Evolutionary conservation across 1,140 invertebrate species (phyloP).

Genomic region (Leguminivora glycinivorella): DNA sequence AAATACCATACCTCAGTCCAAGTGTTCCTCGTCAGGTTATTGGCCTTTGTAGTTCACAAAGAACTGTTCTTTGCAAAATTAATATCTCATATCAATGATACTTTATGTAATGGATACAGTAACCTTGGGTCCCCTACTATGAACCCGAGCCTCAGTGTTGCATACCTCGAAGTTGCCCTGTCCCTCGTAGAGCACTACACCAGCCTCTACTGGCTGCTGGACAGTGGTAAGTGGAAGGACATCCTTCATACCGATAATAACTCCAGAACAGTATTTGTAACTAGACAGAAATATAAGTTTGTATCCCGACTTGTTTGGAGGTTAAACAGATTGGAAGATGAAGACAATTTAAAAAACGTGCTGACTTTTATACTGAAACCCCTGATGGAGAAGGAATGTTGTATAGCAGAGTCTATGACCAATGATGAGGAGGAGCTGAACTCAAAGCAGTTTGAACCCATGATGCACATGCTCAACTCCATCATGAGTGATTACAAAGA

Average conservation of each 20-base stretch:
- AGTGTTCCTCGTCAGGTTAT: slow-evolving; percentile 59
- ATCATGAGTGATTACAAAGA: slow-evolving; percentile 46
- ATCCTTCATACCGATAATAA: slow-evolving; percentile 57
- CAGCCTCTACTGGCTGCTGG: slow-evolving; percentile 59
- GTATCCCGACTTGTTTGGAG: slow-evolving; percentile 60
- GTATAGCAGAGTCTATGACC: slow-evolving; percentile 49
- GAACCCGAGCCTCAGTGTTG: slow-evolving; percentile 59
- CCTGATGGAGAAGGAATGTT: slow-evolving; percentile 48
- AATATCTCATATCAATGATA: slow-evolving; percentile 47
- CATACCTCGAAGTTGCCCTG: slow-evolving; percentile 62
- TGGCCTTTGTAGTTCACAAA: slow-evolving; percentile 48
- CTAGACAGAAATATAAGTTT: slow-evolving; percentile 65
- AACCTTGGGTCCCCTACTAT: slow-evolving; percentile 50
- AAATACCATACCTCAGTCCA: slow-evolving; percentile 61
- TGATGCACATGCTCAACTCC: slow-evolving; percentile 56
- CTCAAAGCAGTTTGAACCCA: slow-evolving; percentile 55
- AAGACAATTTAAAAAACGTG: slow-evolving; percentile 48
- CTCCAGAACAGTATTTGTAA: slow-evolving; percentile 62
- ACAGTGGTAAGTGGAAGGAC: slow-evolving; percentile 60
- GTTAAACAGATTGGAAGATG: slow-evolving; percentile 53
- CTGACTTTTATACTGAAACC: slow-evolving; percentile 51
- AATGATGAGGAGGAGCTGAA: slow-evolving; percentile 58
- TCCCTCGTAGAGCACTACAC: slow-evolving; percentile 55
- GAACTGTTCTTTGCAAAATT: slow-evolving; percentile 63
- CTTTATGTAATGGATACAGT: slow-evolving; percentile 47